Conservation (phyloP, 1,140 invertebrate species). For the Drosophila equinoxialis region DNA sequence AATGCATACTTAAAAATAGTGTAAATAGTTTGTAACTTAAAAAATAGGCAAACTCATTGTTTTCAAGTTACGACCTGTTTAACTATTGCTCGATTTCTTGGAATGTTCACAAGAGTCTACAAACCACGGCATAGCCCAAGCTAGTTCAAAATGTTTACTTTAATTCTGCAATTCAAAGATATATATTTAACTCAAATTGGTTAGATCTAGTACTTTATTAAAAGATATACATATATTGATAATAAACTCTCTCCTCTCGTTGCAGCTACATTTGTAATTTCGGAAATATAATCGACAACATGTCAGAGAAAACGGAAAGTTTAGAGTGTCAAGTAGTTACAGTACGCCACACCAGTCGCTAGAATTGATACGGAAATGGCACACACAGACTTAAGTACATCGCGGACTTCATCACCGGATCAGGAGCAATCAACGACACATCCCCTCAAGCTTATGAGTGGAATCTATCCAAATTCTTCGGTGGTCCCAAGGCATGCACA, state of each 20-base stretch:
- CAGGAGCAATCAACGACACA: constrained; percentile 28
- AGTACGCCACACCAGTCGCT: not conserved
- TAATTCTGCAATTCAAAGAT: too few species aligned
- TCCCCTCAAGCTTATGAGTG: constrained; percentile 33
- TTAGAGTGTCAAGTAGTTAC: not conserved
- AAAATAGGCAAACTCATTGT: too few species aligned
- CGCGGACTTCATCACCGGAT: constrained; percentile 28
- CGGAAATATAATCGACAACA: constrained; percentile 1
- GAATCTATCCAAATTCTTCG: constrained; percentile 29
- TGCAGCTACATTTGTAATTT: not conserved
- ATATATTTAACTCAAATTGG: too few species aligned
- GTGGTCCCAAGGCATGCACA: constrained; percentile 25
- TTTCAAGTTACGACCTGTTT: too few species aligned
- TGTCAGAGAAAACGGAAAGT: not conserved
- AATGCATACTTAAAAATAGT: too few species aligned
- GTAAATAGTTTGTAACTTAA: too few species aligned
- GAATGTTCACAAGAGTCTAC: too few species aligned
- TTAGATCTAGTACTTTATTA: too few species aligned
- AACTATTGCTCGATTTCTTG: too few species aligned
- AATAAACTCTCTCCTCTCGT: not conserved
- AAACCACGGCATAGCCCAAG: too few species aligned
- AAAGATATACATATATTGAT: too few species aligned
- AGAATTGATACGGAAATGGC: constrained; percentile 40
- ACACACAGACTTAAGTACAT: constrained; percentile 37
- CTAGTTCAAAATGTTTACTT: too few species aligned